Conservation (phyloP, 2,113 vertebrate genomes). For the Hemiscyllium ocellatum region DNA sequence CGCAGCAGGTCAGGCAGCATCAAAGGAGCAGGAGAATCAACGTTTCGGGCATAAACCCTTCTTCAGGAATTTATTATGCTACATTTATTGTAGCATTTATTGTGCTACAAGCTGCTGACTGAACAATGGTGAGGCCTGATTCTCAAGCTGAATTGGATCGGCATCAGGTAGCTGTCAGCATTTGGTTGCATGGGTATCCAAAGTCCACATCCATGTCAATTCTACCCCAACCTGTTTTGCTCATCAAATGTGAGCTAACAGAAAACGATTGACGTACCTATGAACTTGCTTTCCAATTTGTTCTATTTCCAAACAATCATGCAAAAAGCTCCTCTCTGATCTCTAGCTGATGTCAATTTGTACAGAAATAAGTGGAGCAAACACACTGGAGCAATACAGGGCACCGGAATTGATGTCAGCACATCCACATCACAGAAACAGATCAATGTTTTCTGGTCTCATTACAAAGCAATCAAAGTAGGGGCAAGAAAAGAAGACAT, state of each 20-base stretch:
- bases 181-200: background rate
- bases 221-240: background rate
- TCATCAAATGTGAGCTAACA: background rate
- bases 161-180: background rate
- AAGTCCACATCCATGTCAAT: background rate
- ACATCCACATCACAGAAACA: background rate
- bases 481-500: background rate
- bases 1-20: too few relatives aligned
- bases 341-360: background rate
- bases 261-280: background rate
- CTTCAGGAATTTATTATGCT: too few relatives aligned
- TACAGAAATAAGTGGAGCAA: slow-evolving; percentile 10
- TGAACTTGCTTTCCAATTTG: background rate
- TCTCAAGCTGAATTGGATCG: background rate
- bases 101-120: background rate
- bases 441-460: background rate
- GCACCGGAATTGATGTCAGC: background rate
- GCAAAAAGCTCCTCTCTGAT: background rate
- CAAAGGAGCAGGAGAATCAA: too few relatives aligned
- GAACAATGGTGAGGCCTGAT: background rate
- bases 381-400: background rate
- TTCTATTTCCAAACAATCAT: background rate
- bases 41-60: too few relatives aligned
- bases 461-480: background rate
- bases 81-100: background rate